These are phyloP conservation scores for Sylvietta virens DNA, from an alignment of 2,113 vertebrate genomes.

Conservation along the genomic window DNA sequence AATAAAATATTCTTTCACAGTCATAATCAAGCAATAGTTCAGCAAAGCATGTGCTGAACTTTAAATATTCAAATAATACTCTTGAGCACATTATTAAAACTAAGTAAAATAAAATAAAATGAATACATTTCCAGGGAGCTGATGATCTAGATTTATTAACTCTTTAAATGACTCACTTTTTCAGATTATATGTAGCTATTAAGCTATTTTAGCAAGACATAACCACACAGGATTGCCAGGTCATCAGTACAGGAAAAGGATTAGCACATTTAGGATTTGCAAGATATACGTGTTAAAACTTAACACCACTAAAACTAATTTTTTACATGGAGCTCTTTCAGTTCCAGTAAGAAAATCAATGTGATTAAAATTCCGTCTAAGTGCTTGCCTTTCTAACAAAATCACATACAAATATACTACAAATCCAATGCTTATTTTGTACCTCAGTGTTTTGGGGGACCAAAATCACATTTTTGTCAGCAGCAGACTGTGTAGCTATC, in stretches of 20 bases:
- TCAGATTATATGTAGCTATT: neutral
- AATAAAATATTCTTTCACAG: constrained; percentile 10
- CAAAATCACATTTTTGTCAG: constrained; percentile 40
- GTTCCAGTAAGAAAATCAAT: constrained; percentile 51
- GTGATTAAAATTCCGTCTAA: constrained; percentile 53
- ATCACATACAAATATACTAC: neutral
- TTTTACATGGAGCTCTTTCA: neutral
- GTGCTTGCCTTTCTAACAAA: constrained; percentile 20
- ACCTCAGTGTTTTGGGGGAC: neutral
- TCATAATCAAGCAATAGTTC: neutral
- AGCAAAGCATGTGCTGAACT: constrained; percentile 13
- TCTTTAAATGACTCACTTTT: neutral
- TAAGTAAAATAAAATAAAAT: constrained; percentile 18
- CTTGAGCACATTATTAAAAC: constrained; percentile 12
- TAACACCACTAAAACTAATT: constrained; percentile 20
- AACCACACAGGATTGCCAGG: neutral
- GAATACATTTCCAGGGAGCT: neutral
- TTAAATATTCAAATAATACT: constrained; percentile 33
- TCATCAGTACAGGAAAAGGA: neutral
- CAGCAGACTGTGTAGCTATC: neutral
- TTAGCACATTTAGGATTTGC: neutral
- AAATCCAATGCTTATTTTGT: constrained; percentile 23
- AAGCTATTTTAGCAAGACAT: neutral
- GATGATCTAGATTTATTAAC: constrained; percentile 9
- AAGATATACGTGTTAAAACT: constrained; percentile 2